Percentiles rank a stretch among this genome's conserved stretches.
Evolutionary conservation across 2,797 vertebrate species (phyloP).

Genomic region (Tapera naevia): DNA sequence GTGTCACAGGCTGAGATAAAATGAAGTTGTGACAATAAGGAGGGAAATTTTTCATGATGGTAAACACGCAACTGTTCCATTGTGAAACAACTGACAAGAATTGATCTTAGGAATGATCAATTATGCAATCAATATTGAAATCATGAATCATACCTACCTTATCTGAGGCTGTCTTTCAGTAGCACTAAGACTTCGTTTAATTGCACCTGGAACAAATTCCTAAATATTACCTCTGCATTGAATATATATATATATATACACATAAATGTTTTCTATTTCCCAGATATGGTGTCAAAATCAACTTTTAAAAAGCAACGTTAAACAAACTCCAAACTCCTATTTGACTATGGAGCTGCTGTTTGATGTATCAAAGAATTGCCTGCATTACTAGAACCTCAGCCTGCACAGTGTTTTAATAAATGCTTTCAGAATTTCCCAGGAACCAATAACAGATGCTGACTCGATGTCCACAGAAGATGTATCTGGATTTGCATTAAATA

Average conservation of each 20-base stretch:
- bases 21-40: background rate
- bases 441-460: background rate
- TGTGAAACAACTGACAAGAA: background rate
- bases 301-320: background rate
- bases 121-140: background rate
- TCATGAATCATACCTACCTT: slow-evolving; percentile 63
- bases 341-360: background rate
- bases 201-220: slow-evolving; percentile 68
- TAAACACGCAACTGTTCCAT: background rate
- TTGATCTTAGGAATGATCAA: background rate
- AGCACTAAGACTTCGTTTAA: slow-evolving; percentile 70
- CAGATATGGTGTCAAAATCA: background rate
- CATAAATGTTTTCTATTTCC: background rate
- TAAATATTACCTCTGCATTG: background rate
- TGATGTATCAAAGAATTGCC: background rate
- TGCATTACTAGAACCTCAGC: background rate
- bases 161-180: slow-evolving; percentile 68
- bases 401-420: background rate
- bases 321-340: background rate
- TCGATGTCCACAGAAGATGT: background rate
- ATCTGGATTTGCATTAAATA: background rate
- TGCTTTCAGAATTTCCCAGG: background rate
- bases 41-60: background rate
- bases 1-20: background rate
- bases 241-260: background rate